Evolutionary conservation across 2,888 invertebrate species (phyloP).

Genomic region (Pachydiplax longipennis): DNA sequence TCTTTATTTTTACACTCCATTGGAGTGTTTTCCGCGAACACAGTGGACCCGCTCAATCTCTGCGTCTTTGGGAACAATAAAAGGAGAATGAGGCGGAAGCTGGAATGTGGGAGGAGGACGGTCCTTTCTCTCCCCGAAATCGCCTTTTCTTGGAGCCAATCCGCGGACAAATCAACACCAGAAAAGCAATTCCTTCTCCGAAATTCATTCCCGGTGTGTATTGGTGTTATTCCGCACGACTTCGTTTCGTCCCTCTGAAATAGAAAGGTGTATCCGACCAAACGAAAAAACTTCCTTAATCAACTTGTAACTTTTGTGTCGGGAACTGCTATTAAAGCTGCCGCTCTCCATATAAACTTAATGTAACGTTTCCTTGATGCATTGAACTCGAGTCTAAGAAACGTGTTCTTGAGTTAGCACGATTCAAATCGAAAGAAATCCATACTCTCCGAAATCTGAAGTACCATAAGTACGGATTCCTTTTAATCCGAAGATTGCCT

Average conservation of each 20-base stretch:
- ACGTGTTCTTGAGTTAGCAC: too few species aligned
- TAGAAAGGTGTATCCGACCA: too few species aligned
- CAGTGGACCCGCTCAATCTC: background rate
- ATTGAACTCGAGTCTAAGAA: too few species aligned
- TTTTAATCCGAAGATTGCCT: too few species aligned
- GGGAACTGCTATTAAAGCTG: too few species aligned
- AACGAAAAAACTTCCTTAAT: too few species aligned
- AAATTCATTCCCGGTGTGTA: background rate
- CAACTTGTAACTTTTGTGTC: too few species aligned
- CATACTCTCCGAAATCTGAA: too few species aligned
- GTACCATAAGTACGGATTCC: too few species aligned
- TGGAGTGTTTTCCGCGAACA: constrained; percentile 2
- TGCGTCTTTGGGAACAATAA: background rate
- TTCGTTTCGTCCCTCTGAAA: background rate
- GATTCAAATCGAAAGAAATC: too few species aligned
- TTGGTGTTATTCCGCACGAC: background rate
- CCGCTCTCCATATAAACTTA: too few species aligned
- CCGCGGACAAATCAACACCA: background rate
- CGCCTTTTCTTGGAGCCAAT: constrained; percentile 10
- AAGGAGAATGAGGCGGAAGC: background rate
- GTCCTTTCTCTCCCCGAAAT: background rate
- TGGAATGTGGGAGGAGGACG: background rate
- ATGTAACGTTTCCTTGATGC: too few species aligned
- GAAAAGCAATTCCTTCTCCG: constrained; percentile 18
- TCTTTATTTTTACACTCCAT: constrained; percentile 6